phyloP scores from a whole-genome alignment of 2,797 vertebrate species.

The Huso huso region DNA sequence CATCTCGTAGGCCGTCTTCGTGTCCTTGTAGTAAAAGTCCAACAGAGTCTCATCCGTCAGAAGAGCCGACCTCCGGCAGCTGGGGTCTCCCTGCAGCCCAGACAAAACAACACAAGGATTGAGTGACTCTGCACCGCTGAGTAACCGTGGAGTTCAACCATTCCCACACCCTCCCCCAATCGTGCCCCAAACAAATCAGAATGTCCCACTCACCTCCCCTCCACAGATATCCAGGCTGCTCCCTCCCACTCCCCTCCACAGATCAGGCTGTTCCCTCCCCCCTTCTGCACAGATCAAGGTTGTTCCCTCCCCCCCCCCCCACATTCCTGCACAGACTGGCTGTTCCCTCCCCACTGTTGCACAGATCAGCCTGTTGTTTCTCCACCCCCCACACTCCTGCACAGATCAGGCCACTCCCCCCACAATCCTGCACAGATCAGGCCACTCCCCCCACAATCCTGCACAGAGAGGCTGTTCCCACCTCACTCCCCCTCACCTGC shows the following conservation, averaged over 20 bases:
- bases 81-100: conserved; percentile 47
- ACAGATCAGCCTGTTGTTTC: too few relatives aligned
- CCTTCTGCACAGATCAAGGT: not conserved
- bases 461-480: too few relatives aligned
- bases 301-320: too few relatives aligned
- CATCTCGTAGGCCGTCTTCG: conserved; percentile 62
- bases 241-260: too few relatives aligned
- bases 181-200: too few relatives aligned
- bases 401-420: not conserved
- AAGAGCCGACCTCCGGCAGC: conserved; percentile 60
- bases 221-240: too few relatives aligned
- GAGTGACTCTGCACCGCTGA: too few relatives aligned
- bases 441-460: not conserved
- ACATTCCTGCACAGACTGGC: not conserved
- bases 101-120: not conserved
- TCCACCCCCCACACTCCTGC: not conserved
- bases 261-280: too few relatives aligned
- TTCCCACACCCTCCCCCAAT: too few relatives aligned
- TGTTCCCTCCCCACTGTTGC: too few relatives aligned
- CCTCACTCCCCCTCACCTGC: conserved; percentile 36
- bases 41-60: conserved; percentile 57
- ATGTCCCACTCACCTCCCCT: too few relatives aligned
- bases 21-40: conserved; percentile 65
- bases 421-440: not conserved
- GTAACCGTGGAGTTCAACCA: too few relatives aligned